Evolutionary conservation across 23 tunicate species (phyloP).

Genomic region (Ascidia mentula): DNA sequence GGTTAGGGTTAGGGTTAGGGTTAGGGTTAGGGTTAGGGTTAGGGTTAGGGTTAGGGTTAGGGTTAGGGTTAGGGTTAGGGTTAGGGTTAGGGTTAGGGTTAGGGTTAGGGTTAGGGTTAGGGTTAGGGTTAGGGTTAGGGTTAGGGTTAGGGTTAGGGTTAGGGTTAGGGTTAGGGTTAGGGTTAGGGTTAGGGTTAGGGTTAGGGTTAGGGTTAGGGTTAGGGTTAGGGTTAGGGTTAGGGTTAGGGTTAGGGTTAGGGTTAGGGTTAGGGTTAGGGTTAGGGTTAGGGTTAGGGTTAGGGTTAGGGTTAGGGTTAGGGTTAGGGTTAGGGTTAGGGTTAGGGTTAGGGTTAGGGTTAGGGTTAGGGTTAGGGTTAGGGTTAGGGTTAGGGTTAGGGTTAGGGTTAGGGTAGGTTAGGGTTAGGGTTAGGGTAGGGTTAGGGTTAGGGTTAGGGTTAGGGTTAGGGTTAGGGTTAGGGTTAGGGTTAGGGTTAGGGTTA

Average conservation of each 20-base stretch:
- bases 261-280: slow-evolving; percentile 78
- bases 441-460: slow-evolving; percentile 53
- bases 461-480: slow-evolving; percentile 67
- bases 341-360: slow-evolving; percentile 58
- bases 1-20: slow-evolving; percentile 72
- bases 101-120: slow-evolving; percentile 52
- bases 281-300: slow-evolving; percentile 73
- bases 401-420: slow-evolving; percentile 69
- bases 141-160: slow-evolving; percentile 54
- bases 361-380: slow-evolving; percentile 69
- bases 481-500: slow-evolving; percentile 60
- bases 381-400: slow-evolving; percentile 73
- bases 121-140: slow-evolving; percentile 43
- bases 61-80: slow-evolving; percentile 64
- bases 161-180: slow-evolving; percentile 64
- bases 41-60: slow-evolving; percentile 69
- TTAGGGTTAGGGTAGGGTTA: too few relatives aligned
- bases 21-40: slow-evolving; percentile 69
- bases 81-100: slow-evolving; percentile 53
- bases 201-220: slow-evolving; percentile 71
- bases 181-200: slow-evolving; percentile 76
- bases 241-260: slow-evolving; percentile 70
- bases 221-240: slow-evolving; percentile 66
- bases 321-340: slow-evolving; percentile 69
- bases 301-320: slow-evolving; percentile 81